Evolutionary conservation across 2,888 invertebrate genomes (phyloP), one percentile per base, ranked within the genome.

Genomic region (Crematogaster levior): DNA sequence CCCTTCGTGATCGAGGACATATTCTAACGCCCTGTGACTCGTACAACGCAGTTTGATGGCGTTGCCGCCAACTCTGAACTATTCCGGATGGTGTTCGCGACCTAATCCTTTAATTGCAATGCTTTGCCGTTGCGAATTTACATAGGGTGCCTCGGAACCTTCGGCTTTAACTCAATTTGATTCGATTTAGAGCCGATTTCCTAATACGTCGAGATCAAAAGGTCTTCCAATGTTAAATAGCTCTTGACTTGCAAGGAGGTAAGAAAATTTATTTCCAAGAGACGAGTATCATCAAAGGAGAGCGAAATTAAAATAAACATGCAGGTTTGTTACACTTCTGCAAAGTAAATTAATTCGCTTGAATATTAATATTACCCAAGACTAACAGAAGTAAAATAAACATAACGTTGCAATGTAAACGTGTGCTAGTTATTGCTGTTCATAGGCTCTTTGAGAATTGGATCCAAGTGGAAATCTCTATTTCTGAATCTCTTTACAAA

Each of bases 41-140:
- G 9, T 15, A 9, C 43, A n/a, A 21, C 43, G 18, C 24, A 61
- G 37, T 51, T 75, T 27, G 66, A 75, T 27, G 46, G 15, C 21
- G 48, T 15, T 48, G n/a, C n/a, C 40, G 40, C n/a, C 37, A 48
- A 12, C 37, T 74, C 48, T n/a, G 24, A 51, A 48, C 48, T 34
- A n/a, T 37, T 65, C 51, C 51, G 37, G 18, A 18, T 24, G 51
- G 27, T n/a, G 18, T 24, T 48, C 46, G 46, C 46, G 21, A 34
- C 37, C 51, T 51, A 30, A 65, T 63, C 21, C 46, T 37, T 75
- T 75, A 65, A 75, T 75, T 65, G n/a, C 51, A 24, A 40, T 75
- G 10, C 37, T 51, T 68, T 74, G 27, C 27, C 37, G 37, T 1
- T 37, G 21, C 34, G 6, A 46, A 21, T n/a, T 43, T n/a, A 24